Percentiles rank a stretch among this genome's conserved stretches.
Conservation (phyloP, 2,797 vertebrate genomes). For the Kryptopterus vitreolus region DNA sequence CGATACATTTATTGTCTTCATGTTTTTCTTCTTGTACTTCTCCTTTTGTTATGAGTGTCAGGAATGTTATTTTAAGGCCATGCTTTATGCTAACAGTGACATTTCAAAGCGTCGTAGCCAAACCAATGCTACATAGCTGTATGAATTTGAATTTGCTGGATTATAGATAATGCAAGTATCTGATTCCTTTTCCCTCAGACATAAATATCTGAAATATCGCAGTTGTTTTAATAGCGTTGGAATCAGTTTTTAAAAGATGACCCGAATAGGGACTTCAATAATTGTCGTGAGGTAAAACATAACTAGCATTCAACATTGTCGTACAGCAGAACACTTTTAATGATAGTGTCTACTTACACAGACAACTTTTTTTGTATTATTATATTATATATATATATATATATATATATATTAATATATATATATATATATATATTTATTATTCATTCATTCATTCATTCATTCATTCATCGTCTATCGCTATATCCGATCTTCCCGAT, state of each 20-base stretch:
- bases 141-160: not conserved
- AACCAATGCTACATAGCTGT: not conserved
- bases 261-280: not conserved
- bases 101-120: no score
- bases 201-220: not conserved
- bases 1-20: not conserved
- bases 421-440: no score
- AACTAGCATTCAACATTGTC: not conserved
- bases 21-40: no score
- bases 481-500: no score
- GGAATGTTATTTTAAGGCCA: not conserved
- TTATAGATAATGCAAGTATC: no score
- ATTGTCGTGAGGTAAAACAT: not conserved
- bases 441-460: no score
- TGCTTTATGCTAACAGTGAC: not conserved
- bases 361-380: not conserved
- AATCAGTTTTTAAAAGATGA: not conserved
- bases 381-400: not conserved
- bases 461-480: no score
- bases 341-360: not conserved
- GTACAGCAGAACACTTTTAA: not conserved
- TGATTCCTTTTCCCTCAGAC: no score
- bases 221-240: not conserved
- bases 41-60: not conserved
- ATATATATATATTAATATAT: no score